Base-by-base conservation (phyloP, 1,140 invertebrate species). In the Chlorops oryzae region DNA sequence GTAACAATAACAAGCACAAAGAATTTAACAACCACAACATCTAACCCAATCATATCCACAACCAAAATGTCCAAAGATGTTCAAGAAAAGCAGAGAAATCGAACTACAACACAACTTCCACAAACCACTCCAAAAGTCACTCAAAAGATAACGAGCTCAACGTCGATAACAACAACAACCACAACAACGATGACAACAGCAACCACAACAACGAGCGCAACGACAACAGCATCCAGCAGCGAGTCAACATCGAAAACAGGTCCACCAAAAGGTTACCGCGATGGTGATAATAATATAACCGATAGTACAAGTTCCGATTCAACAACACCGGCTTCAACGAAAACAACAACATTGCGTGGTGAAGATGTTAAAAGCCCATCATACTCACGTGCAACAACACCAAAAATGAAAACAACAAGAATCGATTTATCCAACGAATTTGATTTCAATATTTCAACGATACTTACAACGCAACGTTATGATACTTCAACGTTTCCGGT, bases 251-350 rank as follows among this genome's bases (percentile, higher is more conserved):
- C 17, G 3, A 70, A 70, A 37, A 61, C 62, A 3, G 63, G 63
- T 21, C 59, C 63, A 27, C 61, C 66, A 2, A 65, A 70, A 37
- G 57, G 59, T 10, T 69, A 71, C 44, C 60, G 68, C 18, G 63
- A 65, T 65, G 67, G 68, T 47, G 67, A 70, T 28, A 69, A 70
- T 48, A 69, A 70, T 51, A 70, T 70, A 35, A 71, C 68, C 20
- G 65, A 65, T 43, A 65, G 38, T 17, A 50, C 43, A 5, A 17
- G n/a, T n/a, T n/a, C 61, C 5, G 55, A 62, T 20, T 61, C 59
- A 2, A 45, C 57, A 37, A 56, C 56, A 15, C 13, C 9, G n/a
- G 56, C 61, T 13, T 24, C 56, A 38, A 44, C 58, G 6, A 57
- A 55, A 25, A 61, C 62, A 1, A 25, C n/a, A 2, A 24, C 48